phyloP scores from a whole-genome alignment of 2,888 invertebrate genomes.

The Chouioia cunea region DNA sequence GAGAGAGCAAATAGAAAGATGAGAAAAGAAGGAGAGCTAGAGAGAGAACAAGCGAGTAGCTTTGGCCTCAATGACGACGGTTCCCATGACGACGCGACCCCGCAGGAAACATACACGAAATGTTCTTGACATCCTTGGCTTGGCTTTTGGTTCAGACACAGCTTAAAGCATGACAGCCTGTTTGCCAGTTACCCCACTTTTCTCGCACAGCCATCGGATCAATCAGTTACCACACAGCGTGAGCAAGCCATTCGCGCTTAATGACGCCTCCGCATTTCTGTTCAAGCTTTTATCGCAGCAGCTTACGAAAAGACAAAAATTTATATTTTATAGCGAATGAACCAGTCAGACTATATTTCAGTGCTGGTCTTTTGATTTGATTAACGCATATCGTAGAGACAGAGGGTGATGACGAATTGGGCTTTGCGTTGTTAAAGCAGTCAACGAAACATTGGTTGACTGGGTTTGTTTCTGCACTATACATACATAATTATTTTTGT shows the following conservation, averaged over 20 bases:
- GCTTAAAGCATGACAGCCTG: constrained; percentile 1
- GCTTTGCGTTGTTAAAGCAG: too few relatives aligned
- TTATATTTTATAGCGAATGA: not conserved
- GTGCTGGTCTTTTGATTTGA: too few relatives aligned
- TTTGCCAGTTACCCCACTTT: constrained; percentile 40
- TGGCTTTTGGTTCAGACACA: constrained; percentile 40
- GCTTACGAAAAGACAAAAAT: constrained; percentile 7
- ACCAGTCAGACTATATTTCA: not conserved
- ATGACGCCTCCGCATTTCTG: constrained; percentile 26
- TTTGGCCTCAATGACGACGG: constrained; percentile 63
- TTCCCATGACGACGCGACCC: constrained; percentile 66
- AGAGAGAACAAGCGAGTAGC: constrained; percentile 43
- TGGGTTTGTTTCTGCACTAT: too few relatives aligned
- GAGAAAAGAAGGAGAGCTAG: constrained; percentile 29
- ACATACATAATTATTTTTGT: too few relatives aligned
- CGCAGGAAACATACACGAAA: constrained; percentile 58
- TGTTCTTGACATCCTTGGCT: constrained; percentile 62
- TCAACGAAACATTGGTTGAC: too few relatives aligned
- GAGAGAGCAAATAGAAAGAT: constrained; percentile 45
- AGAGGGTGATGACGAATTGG: too few relatives aligned
- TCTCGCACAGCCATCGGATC: constrained; percentile 33
- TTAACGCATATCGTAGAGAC: too few relatives aligned
- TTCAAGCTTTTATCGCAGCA: constrained; percentile 14
- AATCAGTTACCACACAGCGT: constrained; percentile 32
- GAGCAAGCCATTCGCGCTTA: constrained; percentile 30